Evolutionary conservation across 2,888 invertebrate species (phyloP), one percentile per base, ranked within the genome.

Genomic region (Tipula unca): DNA sequence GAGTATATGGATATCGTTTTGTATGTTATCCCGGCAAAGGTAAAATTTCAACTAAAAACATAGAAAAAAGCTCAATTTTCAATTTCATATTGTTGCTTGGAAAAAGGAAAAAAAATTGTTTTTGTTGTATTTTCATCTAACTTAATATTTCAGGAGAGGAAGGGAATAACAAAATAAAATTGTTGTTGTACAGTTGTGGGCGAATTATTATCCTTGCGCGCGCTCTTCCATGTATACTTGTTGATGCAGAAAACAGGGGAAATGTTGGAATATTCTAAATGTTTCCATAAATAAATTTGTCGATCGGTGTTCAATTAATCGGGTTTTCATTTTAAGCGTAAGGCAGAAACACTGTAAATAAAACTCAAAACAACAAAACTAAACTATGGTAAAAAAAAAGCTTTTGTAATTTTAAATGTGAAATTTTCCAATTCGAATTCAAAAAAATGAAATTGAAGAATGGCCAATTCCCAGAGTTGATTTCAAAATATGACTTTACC

Each of bases 11-110:
- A 69, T 8, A 17, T 39, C 10, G 39, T 39, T 39, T 2, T 17
- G 48, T 48, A 48, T 69, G 69, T 69, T 69, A 25, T 69, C 69
- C 69, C 69, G 69, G 69, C 69, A 69, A 69, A 69, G 69, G 69
- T 69, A 25, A 69, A 69, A 25, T 69, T 69, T 69, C 69, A 69
- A 69, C 69, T 69, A 25, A 69, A 69, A 6, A 25, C 25, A 25
- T 10, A 69, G 69, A 69, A 25, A 69, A 69, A 69, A 69, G 69
- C 13, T 69, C 1, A 69, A 25, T 69, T 69, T 69, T 25, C 69
- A 25, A 69, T 25, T 69, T 6, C 69, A 69, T 10, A 69, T 69
- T 69, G 69, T 69, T 69, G 69, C 69, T 69, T 10, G 69, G 6
- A 69, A 69, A 69, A 69, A 69, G 3, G 8, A 48, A 4, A 48